Conservation (phyloP, 1,140 invertebrate species). For the Pseudomyrmex pallidus region DNA sequence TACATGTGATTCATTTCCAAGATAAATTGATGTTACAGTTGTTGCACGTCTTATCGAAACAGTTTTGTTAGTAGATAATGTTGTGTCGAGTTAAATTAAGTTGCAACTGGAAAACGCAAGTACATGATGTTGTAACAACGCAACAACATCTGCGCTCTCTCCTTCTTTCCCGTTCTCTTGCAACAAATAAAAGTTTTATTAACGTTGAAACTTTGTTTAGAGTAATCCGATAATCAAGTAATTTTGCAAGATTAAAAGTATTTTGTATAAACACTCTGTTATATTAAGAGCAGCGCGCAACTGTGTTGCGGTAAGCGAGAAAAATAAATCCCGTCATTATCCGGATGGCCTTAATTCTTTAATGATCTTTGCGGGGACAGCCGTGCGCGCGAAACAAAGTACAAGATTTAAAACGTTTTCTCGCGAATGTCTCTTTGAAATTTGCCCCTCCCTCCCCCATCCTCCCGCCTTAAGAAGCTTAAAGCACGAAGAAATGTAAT, state of each 20-base stretch:
- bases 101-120: too few relatives aligned
- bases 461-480: constrained; percentile 33
- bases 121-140: neutral
- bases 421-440: constrained; percentile 32
- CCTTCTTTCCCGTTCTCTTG: neutral
- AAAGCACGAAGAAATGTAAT: constrained; percentile 24
- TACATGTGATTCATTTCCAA: neutral
- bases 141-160: neutral
- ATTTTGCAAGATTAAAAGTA: neutral
- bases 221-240: neutral
- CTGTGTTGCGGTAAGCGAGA: neutral
- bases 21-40: too few relatives aligned
- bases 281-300: neutral
- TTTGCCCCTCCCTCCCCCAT: neutral
- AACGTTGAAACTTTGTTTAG: neutral
- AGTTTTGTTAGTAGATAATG: too few relatives aligned
- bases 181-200: constrained; percentile 1
- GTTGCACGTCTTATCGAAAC: too few relatives aligned
- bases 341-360: neutral
- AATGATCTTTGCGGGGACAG: neutral
- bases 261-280: too few relatives aligned
- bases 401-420: constrained; percentile 6
- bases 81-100: too few relatives aligned
- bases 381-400: neutral
- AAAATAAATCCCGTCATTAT: constrained; percentile 37